Percentiles rank a stretch among this genome's conserved stretches.
phyloP scores from a whole-genome alignment of 2,113 vertebrate species.

The Zeus faber region DNA sequence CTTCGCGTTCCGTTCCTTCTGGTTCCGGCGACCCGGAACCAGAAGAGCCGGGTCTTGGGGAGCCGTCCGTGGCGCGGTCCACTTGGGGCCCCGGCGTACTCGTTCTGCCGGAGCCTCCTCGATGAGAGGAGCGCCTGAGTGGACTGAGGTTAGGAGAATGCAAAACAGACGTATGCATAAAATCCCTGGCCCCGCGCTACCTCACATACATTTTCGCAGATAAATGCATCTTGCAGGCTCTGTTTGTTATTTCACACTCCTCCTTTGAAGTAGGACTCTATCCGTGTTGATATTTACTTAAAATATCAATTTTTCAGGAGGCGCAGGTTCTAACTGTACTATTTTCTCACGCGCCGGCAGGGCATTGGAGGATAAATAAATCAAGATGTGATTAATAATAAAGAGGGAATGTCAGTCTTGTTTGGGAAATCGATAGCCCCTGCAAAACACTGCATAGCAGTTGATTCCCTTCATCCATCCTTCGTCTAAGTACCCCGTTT shows the following conservation, averaged over 20 bases:
- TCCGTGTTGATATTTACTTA: background rate
- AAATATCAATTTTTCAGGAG: background rate
- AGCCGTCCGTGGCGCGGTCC: too few relatives aligned
- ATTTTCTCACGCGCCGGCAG: conserved; percentile 1
- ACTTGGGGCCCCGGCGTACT: background rate
- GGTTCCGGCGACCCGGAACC: background rate
- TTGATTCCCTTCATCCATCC: background rate
- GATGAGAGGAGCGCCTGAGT: conserved; percentile 21
- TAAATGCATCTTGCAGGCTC: background rate
- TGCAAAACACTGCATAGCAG: background rate
- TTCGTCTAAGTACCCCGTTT: background rate
- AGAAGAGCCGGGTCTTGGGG: background rate
- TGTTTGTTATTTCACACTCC: background rate
- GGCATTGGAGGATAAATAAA: background rate
- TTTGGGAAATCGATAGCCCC: conserved; percentile 5
- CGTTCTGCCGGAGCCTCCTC: background rate
- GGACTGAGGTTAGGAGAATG: background rate
- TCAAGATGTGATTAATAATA: conserved; percentile 2
- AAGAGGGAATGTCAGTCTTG: background rate
- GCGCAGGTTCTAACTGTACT: background rate
- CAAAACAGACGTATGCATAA: too few relatives aligned
- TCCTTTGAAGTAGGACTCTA: background rate
- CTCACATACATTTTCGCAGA: background rate
- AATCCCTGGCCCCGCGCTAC: too few relatives aligned
- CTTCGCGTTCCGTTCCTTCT: too few relatives aligned